Percentiles rank a stretch among this genome's conserved stretches.
These are phyloP conservation scores for Kryptolebias ocellatus DNA, from an alignment of 2,797 vertebrate species.

Conservation along the genomic window DNA sequence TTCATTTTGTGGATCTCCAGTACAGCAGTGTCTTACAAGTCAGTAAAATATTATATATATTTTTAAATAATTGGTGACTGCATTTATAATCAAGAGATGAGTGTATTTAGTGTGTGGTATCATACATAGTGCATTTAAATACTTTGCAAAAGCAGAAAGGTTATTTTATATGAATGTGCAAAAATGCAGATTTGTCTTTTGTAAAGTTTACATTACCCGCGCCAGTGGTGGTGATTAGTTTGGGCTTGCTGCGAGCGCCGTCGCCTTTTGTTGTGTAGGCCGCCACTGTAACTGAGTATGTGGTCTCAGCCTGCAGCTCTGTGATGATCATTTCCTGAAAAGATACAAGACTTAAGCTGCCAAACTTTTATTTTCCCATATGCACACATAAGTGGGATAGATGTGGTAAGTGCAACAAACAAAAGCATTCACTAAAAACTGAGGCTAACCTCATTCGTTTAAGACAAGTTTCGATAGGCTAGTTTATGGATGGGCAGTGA, in stretches of 20 bases:
- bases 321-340: conserved; percentile 95
- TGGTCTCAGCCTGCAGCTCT: conserved; percentile 94
- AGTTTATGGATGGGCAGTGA: too few species aligned
- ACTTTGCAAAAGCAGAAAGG: neutral
- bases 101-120: too few species aligned
- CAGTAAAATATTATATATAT: too few species aligned
- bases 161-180: too few species aligned
- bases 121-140: too few species aligned
- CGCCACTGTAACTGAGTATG: conserved; percentile 95
- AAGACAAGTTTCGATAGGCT: too few species aligned
- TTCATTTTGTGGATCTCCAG: too few species aligned
- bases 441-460: neutral
- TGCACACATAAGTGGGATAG: conserved; percentile 10
- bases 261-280: conserved; percentile 99
- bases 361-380: conserved; percentile 21
- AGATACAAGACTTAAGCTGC: conserved; percentile 36
- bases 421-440: conserved; percentile 26
- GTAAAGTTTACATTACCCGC: conserved; percentile 84
- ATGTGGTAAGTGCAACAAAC: conserved; percentile 25
- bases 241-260: conserved; percentile 97
- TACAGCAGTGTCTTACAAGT: too few species aligned
- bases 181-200: conserved; percentile 2
- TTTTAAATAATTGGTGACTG: too few species aligned
- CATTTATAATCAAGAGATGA: too few species aligned
- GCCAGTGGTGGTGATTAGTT: conserved; percentile 93